Base-by-base conservation (phyloP, 2,113 vertebrate genomes). In the Pteronura brasiliensis region DNA sequence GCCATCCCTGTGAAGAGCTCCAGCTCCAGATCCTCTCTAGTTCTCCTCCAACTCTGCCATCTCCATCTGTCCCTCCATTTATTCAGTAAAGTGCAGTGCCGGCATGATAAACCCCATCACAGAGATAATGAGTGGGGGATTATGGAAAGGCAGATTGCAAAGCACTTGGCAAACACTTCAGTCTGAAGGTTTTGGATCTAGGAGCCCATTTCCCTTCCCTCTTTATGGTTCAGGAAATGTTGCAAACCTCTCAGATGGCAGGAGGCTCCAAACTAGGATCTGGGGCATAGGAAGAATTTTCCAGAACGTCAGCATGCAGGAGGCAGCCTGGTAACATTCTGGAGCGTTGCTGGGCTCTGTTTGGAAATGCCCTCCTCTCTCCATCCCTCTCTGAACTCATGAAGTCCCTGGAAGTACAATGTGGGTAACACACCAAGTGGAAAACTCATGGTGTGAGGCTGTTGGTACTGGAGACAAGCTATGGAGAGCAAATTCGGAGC, bases 31-130 rank as follows among this genome's bases (percentile, higher is more conserved):
- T 76, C 94, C 72, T 12, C 85, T 57, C 95, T 31, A 88, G 81
- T 29, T 81, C 88, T 69, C 71, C 82, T 92, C 86, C 87, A 65
- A 52, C 82, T 65, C 93, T 95, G 92, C 63, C 90, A 11, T 81
- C 80, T 96, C 92, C 95, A 90, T 95, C 94, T 95, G 84, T 87
- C 96, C 71, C 88, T 12, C 42, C 80, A 34, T 59, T 84, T 36
- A 93, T 47, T 79, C 90, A 42, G 69, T 39, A 39, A 81, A 74
- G 69, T 18, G 55, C 42, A n/a, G 74, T 25, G 34, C 67, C 69
- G 20, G 71, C 85, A 76, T n/a, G 76, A 83, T n/a, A 76, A 65
- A 59, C 59, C 80, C 69, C 74, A 80, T 71, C 61, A 4, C 74
- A 69, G 89, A 91, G 55, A 84, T 65, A 84, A 88, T 14, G 92